These are phyloP conservation scores for Nephrotoma guestfalica DNA, from an alignment of 2,888 invertebrate genomes.

Conservation along the genomic window DNA sequence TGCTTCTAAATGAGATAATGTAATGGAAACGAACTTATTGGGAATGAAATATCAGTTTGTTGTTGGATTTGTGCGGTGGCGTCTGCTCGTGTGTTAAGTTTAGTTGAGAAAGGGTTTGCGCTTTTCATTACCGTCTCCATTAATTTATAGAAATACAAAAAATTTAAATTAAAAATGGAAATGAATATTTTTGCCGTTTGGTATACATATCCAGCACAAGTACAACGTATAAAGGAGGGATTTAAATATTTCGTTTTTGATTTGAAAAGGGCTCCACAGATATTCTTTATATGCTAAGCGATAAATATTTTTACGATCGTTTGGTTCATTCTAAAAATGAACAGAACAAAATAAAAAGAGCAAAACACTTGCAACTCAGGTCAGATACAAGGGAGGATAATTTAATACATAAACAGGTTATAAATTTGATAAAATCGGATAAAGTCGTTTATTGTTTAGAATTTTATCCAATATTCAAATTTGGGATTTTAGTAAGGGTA, in stretches of 20 bases:
- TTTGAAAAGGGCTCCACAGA: neutral
- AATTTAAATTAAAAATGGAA: neutral
- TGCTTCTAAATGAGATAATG: neutral
- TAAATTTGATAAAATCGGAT: neutral
- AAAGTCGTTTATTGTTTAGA: neutral
- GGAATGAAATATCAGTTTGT: neutral
- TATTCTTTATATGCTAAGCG: neutral
- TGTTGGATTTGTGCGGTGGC: neutral
- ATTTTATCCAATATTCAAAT: neutral
- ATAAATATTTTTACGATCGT: neutral
- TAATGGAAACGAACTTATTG: neutral
- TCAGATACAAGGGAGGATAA: neutral
- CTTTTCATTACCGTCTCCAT: neutral
- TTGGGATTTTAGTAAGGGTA: no score
- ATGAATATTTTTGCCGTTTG: neutral
- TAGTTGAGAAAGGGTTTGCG: neutral
- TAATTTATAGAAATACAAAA: neutral
- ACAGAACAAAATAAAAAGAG: neutral
- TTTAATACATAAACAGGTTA: neutral
- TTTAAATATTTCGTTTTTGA: neutral
- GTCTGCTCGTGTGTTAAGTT: neutral
- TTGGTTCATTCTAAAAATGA: neutral
- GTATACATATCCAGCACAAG: no score
- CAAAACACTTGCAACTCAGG: neutral
- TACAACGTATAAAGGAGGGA: neutral